A percentile compares a stretch with the other conserved stretches of the same genome.
Evolutionary conservation across 2,113 vertebrate genomes (phyloP).

Genomic region (Salvelinus sp.): DNA sequence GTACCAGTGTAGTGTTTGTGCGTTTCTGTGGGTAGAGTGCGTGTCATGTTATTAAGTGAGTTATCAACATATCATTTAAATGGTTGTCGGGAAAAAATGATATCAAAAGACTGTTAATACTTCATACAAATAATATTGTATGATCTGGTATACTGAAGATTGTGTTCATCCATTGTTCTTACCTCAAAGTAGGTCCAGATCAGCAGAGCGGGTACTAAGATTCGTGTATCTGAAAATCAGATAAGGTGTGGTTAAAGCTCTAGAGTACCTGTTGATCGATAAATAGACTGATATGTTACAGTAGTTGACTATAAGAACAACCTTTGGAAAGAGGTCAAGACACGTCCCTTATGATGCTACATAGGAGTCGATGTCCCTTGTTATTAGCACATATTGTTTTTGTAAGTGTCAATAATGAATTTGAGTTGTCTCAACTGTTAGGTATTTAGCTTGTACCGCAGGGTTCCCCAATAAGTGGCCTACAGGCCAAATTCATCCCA

Average conservation of each 20-base stretch:
- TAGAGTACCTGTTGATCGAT: neutral
- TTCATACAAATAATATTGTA: no score
- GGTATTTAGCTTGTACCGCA: no score
- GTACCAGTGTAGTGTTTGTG: neutral
- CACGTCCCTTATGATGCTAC: no score
- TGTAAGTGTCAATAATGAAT: neutral
- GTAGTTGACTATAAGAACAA: no score
- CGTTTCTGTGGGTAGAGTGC: neutral
- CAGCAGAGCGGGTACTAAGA: conserved; percentile 31
- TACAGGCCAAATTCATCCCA: no score
- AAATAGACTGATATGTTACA: no score
- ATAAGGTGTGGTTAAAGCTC: neutral
- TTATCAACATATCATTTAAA: neutral
- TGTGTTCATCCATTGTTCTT: conserved; percentile 12
- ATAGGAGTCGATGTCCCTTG: no score
- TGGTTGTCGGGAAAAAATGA: neutral
- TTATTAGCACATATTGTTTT: neutral
- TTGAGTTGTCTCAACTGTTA: no score
- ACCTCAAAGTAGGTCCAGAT: conserved; percentile 43
- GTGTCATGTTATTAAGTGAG: neutral
- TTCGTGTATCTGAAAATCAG: conserved; percentile 38
- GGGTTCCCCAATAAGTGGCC: no score
- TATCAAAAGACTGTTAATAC: no score
- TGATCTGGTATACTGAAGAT: no score
- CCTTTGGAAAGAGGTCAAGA: no score